Base-by-base conservation (phyloP, 1,140 invertebrate species). In the Carcinoscorpius rotundicauda region DNA sequence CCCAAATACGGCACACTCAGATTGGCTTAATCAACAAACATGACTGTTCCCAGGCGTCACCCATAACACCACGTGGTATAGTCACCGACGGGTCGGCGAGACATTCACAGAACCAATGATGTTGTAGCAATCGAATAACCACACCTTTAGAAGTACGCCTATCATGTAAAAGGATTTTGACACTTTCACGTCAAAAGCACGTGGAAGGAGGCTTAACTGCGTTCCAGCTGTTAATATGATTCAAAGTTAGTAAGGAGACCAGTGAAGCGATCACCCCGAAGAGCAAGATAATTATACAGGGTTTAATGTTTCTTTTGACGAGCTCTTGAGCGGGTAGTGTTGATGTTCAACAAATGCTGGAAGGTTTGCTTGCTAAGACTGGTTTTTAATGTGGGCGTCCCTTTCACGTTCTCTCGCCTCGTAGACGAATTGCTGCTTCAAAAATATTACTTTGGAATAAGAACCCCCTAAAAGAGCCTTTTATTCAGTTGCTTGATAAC, bases 1-100 rank as follows among this genome's bases (percentile, higher is more conserved):
- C 66, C 70, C 70, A 69, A 71, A 73, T 71, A 70, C 71, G 73
- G 71, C 64, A 72, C 66, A 65, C 66, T 71, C 66, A 74, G 73
- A 75, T 75, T 75, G 74, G 73, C 73, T 71, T 71, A 71, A 74
- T 75, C 72, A 70, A 70, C 72, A 71, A 73, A 71, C 69, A 74
- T 73, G 64, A 67, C 71, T 67, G 68, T 70, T 68, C 67, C 69
- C 68, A 70, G 63, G 66, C 70, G 53, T n/a, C 53, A n/a, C 53
- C 63, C 60, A 67, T 62, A 65, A 62, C 65, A 64, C 70, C 71
- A 75, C 73, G 74, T 74, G 73, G 71, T 68, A 64, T 73, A 61
- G 70, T 73, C 72, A 66, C 61, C 57, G 66, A 70, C 70, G 68
- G 64, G 52, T 55, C 53, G 49, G 59, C 64, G 10, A 62, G 63